These are phyloP conservation scores for Ginglymostoma cirratum DNA, from an alignment of 2,113 vertebrate species.

Conservation along the genomic window DNA sequence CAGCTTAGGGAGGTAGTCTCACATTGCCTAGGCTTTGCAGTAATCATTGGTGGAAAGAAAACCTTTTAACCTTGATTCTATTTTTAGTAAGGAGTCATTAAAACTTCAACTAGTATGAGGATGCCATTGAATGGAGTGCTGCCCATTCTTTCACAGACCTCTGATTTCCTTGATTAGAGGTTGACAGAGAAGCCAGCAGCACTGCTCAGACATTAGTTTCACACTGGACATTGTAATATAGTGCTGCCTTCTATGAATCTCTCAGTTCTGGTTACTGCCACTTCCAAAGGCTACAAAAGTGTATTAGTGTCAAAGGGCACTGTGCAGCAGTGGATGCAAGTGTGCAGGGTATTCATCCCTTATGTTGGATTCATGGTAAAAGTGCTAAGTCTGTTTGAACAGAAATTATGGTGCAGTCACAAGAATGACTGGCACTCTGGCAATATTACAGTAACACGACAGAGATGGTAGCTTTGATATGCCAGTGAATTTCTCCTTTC, in stretches of 20 bases:
- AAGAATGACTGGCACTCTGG: background rate
- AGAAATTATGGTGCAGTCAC: background rate
- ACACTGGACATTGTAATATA: background rate
- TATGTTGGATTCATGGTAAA: background rate
- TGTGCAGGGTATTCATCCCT: background rate
- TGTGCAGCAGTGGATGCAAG: background rate
- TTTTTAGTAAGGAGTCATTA: conserved; percentile 21
- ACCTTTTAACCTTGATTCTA: conserved; percentile 28
- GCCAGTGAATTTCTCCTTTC: background rate
- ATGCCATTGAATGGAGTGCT: background rate
- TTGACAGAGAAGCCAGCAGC: background rate
- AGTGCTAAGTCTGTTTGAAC: background rate
- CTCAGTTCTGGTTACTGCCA: background rate
- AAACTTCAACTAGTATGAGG: background rate
- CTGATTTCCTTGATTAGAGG: background rate
- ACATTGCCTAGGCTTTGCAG: background rate
- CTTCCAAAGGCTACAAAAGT: background rate
- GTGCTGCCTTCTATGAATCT: background rate
- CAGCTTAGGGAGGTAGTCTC: background rate
- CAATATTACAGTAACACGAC: background rate
- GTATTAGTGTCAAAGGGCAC: no score
- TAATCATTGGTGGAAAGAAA: background rate
- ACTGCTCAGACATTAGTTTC: background rate
- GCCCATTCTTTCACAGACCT: background rate
- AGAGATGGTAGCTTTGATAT: background rate